Evolutionary conservation across 2,113 vertebrate species (phyloP), one percentile per base, ranked within the genome.

Genomic region (Monopterus albus): DNA sequence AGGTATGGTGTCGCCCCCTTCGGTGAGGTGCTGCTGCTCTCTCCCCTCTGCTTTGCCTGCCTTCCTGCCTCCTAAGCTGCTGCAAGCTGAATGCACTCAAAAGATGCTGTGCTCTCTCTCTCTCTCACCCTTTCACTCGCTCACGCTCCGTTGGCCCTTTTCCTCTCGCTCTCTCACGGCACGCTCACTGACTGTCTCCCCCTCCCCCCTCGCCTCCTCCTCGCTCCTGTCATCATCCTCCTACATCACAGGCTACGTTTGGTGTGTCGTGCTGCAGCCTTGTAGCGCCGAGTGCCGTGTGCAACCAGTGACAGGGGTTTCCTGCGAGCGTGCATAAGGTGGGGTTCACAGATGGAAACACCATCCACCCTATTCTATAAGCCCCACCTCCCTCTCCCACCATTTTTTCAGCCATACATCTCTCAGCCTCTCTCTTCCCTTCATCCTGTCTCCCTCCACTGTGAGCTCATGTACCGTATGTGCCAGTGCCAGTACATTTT

Each of bases 301-400:
- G 90, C 90, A 90, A 74, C 74, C 83, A 78, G 74, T 85, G 75
- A 79, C 85, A 79, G 89, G 90, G 88, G 85, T 88, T 90, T 88
- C 90, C 89, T 90, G 60, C 43, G 18, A 53, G 72, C 13, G 28
- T 63, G 64, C 64, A 62, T 18, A 36, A 86, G 77, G 79, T 85
- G 83, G 84, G 78, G 74, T 76, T 79, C 66, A 78, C 65, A 61
- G 71, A 77, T 79, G 81, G 72, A 72, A 57, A 81, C 57, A 52
- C 76, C 74, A 72, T 73, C 64, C 57, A 65, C 21, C 45, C 52
- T 23, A 33, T 56, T 49, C 38, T 14, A 2, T 70, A 81, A 78
- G 66, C 83, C 66, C 50, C 69, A 57, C 83, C 79, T 76, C 72
- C 77, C 23, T 55, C 62, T 35, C 23, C 33, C 12, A 1, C 68